phyloP scores from a whole-genome alignment of 2,888 invertebrate genomes.

The Endomychus coccineus region DNA sequence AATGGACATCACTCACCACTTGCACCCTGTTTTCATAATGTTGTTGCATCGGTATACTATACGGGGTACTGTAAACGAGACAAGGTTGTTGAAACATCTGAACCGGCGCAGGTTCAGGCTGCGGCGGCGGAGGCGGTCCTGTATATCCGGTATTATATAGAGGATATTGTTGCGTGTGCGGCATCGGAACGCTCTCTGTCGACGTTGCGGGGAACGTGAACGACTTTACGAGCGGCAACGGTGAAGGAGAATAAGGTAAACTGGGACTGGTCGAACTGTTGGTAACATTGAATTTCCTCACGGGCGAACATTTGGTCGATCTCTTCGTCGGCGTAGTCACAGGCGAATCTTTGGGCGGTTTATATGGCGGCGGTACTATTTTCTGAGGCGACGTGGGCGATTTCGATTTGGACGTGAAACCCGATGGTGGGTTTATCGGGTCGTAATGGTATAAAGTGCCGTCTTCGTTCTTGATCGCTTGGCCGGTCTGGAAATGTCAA shows the following conservation, averaged over 20 bases:
- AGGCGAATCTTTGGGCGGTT: slow-evolving; percentile 17
- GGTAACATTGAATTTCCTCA: slow-evolving; percentile 10
- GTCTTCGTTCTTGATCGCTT: slow-evolving; percentile 67
- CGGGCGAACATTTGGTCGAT: slow-evolving; percentile 16
- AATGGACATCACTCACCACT: slow-evolving; percentile 36
- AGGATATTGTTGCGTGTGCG: slow-evolving; percentile 5
- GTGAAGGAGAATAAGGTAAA: slow-evolving; percentile 38
- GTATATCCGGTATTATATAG: slow-evolving; percentile 19
- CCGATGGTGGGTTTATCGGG: slow-evolving; percentile 58
- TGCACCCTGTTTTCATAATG: slow-evolving; percentile 33
- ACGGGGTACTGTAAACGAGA: slow-evolving; percentile 35
- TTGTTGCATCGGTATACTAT: slow-evolving; percentile 34
- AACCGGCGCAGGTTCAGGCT: slow-evolving; percentile 20
- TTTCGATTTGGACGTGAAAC: slow-evolving; percentile 24
- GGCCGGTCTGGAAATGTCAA: slow-evolving; percentile 59
- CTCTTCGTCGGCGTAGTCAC: slow-evolving; percentile 31
- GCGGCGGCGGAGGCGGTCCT: slow-evolving; percentile 18
- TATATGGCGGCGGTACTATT: slow-evolving; percentile 28
- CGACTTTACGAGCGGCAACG: slow-evolving; percentile 20
- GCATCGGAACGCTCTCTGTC: slow-evolving; percentile 8
- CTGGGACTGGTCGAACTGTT: slow-evolving; percentile 40
- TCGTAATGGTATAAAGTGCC: slow-evolving; percentile 72
- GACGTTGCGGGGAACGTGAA: slow-evolving; percentile 23
- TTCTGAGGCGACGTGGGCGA: slow-evolving; percentile 16
- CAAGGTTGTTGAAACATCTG: slow-evolving; percentile 36